A percentile compares a stretch with the other conserved stretches of the same genome.
Conservation (phyloP, 2,888 invertebrate genomes). For the Miltochrista miniata region DNA sequence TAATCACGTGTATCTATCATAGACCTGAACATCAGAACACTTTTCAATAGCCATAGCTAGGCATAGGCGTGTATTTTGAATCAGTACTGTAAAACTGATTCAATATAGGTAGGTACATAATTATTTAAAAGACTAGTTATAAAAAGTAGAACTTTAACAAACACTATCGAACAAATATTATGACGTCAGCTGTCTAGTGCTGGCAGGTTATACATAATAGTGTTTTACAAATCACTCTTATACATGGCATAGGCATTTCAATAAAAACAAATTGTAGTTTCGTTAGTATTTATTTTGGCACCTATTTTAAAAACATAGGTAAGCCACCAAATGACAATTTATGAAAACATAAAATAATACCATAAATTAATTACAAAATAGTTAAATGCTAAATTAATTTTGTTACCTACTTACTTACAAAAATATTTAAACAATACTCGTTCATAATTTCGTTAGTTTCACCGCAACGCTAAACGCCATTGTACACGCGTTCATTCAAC, state of each 20-base stretch:
- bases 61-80: no score
- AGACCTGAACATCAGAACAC: no score
- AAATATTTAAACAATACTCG: conserved; percentile 27
- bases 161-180: no score
- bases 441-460: conserved; percentile 30
- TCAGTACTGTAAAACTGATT: no score
- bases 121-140: no score
- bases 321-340: conserved; percentile 25
- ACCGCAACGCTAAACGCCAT: conserved; percentile 20
- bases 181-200: no score
- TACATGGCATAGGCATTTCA: neutral
- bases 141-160: no score
- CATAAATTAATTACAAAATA: conserved; percentile 19
- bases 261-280: conserved; percentile 2
- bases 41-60: no score
- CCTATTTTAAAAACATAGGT: conserved; percentile 32
- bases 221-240: no score
- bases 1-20: no score
- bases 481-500: conserved; percentile 6
- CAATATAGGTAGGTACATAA: no score
- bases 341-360: conserved; percentile 20
- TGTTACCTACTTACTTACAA: conserved; percentile 8
- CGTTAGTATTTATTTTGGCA: conserved; percentile 40
- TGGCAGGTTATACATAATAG: no score
- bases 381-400: conserved; percentile 6